Evolutionary conservation across 2,113 vertebrate genomes (phyloP).

Genomic region (Platycercus adscitus): DNA sequence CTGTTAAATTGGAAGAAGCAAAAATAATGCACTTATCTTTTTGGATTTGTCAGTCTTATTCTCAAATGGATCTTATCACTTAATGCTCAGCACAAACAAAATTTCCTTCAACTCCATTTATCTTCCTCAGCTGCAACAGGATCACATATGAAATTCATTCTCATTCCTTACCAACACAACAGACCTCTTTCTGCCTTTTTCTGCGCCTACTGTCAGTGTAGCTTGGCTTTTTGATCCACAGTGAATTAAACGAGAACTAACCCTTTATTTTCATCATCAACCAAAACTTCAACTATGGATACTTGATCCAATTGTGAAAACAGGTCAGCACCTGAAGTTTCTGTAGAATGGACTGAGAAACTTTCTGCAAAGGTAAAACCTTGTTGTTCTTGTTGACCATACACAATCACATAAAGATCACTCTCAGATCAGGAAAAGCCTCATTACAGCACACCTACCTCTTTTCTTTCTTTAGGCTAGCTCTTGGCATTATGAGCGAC

Average conservation of each 20-base stretch:
- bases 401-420: not conserved
- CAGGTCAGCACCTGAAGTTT: not conserved
- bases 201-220: not conserved
- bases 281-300: not conserved
- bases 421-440: slow-evolving; percentile 20
- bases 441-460: slow-evolving; percentile 32
- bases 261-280: not conserved
- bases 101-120: slow-evolving; percentile 48
- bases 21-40: slow-evolving; percentile 52
- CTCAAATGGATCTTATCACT: slow-evolving; percentile 45
- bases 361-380: not conserved
- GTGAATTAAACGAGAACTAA: not conserved
- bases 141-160: not conserved
- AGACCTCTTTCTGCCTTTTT: not conserved
- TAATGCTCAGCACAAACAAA: slow-evolving; percentile 25
- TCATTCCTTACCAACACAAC: not conserved
- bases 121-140: not conserved
- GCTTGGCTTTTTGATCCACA: not conserved
- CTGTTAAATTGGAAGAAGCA: slow-evolving; percentile 16
- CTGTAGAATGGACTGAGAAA: not conserved
- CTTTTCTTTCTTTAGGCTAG: not conserved
- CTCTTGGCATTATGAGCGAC: slow-evolving; percentile 31
- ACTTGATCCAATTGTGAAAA: not conserved
- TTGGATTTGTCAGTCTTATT: slow-evolving; percentile 24
- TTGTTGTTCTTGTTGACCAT: not conserved